A percentile compares a stretch with the other conserved stretches of the same genome.
Conservation (phyloP, 1,140 invertebrate genomes). For the Euura lappo region DNA sequence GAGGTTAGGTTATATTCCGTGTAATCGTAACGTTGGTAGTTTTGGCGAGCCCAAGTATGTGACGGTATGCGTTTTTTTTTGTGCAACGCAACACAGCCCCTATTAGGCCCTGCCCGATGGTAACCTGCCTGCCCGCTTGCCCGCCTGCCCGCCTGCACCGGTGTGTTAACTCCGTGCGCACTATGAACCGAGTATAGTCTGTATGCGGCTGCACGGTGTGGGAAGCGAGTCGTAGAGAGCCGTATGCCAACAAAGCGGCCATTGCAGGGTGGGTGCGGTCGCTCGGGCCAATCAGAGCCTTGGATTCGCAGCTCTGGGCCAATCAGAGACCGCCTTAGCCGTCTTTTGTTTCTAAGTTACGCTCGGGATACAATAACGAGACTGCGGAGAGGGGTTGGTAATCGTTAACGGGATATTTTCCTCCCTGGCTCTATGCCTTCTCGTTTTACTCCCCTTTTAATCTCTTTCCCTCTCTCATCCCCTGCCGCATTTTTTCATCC, state of each 20-base stretch:
- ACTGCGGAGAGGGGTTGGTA: conserved; percentile 42
- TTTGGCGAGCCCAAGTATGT: no score
- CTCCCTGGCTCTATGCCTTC: conserved; percentile 12
- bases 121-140: not conserved
- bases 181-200: conserved; percentile 36
- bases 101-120: not conserved
- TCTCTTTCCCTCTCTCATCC: conserved; percentile 10
- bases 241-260: conserved; percentile 56
- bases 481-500: conserved; percentile 13
- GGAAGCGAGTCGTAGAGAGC: not conserved
- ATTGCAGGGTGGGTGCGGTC: conserved; percentile 62
- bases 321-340: conserved; percentile 52
- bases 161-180: not conserved
- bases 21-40: no score
- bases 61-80: no score
- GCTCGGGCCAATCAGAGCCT: conserved; percentile 57
- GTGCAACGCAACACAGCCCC: no score
- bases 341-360: conserved; percentile 59
- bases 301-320: conserved; percentile 50
- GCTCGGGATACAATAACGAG: conserved; percentile 57
- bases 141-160: not conserved
- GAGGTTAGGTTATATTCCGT: no score
- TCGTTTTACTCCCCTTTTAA: conserved; percentile 9
- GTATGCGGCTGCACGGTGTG: not conserved
- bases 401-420: conserved; percentile 59